Base-by-base conservation (phyloP, 2,113 vertebrate genomes). In the Heloderma charlesbogerti region DNA sequence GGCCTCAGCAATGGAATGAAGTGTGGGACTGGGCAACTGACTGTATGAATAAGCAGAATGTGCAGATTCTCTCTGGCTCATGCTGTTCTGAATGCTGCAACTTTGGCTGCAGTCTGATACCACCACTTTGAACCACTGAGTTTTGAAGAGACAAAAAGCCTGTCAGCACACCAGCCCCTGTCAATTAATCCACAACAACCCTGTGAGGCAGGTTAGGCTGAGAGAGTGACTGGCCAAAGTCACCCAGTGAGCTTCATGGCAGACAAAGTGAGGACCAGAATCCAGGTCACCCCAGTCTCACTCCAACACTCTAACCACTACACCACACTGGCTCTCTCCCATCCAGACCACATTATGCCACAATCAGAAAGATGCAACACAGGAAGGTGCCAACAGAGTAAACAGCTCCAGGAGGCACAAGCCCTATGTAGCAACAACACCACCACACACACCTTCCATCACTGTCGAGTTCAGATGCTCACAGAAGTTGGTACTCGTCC, bases 121-220 rank as follows among this genome's bases (percentile, higher is more conserved):
- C 91, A 79, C 67, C 93, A 89, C 74, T 81, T 94, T 87, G 92
- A 94, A 91, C 22, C 12, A 37, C n/a, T 27, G 67, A 92, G 66
- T 81, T 60, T 87, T 75, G 20, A 87, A 63, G 40, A 51, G 18
- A 18, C 40, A 57, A 87, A 87, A 85, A 57, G 48, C 45, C 3
- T 15, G 43, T 57, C 12, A 31, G 74, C 45, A 25, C 34, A 84
- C 6, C 2, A 48, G 34, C 34, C 37, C 2, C 67, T 18, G 67
- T 54, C 89, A 81, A 92, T 15, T 0, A 81, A 74, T 94, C 93
- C 86, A 93, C 60, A 63, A 63, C 60, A 63, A 63, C 20, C 60
- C 60, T 63, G 4, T 63, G 60, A 63, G 16, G 60, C 22, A 18
- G 16, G 60, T 22, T 63, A 63, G 4, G 60, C 12, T 18, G 57